These are phyloP conservation scores for Panulirus ornatus DNA, from an alignment of 1,140 invertebrate species.

Conservation along the genomic window DNA sequence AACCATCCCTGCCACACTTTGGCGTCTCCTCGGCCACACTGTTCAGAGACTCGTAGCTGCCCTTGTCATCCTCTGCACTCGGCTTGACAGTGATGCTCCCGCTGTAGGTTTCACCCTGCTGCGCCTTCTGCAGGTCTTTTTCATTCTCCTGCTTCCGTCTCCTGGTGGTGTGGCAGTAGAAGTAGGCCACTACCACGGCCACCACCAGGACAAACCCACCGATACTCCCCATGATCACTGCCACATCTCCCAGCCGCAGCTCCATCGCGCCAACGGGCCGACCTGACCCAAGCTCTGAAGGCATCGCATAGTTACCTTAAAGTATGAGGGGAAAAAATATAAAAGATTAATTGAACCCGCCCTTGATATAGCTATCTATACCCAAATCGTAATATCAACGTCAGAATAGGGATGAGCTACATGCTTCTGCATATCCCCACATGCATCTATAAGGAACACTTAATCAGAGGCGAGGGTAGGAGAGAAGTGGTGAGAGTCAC, in stretches of 20 bases:
- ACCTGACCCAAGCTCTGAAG: conserved; percentile 70
- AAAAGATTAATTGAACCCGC: not conserved
- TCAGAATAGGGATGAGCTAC: not conserved
- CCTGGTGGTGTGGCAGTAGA: conserved; percentile 66
- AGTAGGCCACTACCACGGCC: conserved; percentile 54
- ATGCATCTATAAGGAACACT: no score
- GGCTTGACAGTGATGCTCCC: conserved; percentile 66
- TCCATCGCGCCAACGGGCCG: conserved; percentile 52
- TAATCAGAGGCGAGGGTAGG: no score
- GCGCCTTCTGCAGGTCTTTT: conserved; percentile 59
- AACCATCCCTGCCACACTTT: conserved; percentile 72
- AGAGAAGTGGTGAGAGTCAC: conserved; percentile 8
- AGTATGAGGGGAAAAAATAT: not conserved
- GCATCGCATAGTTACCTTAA: conserved; percentile 71
- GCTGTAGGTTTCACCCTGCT: conserved; percentile 10
- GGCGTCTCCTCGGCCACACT: conserved; percentile 54
- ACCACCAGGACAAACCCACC: conserved; percentile 70
- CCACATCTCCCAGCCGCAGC: conserved; percentile 64
- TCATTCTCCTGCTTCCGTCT: conserved; percentile 63
- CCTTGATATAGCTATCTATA: not conserved
- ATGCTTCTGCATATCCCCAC: no score
- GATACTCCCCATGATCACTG: conserved; percentile 68
- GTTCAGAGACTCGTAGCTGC: conserved; percentile 66
- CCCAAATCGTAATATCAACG: no score
- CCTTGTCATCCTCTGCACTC: conserved; percentile 31